Base-by-base conservation (phyloP, 2,113 vertebrate genomes). In the Xyliphius kryptos region DNA sequence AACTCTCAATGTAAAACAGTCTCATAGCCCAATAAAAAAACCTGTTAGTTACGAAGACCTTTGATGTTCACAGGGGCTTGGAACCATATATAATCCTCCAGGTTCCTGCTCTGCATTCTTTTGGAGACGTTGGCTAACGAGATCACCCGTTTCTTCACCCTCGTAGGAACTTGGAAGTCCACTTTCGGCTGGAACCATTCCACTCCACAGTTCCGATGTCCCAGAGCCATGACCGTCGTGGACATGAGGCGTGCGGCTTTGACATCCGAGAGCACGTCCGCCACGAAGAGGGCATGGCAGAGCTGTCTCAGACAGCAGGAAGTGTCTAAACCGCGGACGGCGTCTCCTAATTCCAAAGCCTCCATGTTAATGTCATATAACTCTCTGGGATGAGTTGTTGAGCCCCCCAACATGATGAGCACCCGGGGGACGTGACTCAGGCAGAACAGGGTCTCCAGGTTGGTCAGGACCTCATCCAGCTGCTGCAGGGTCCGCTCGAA, bases 311-410 rank as follows among this genome's bases (percentile, higher is more conserved):
- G 67, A 44, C 94, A 98, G 0, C 87, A 75, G 0, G 90, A 83
- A 0, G 87, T 87, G 21, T 83, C 84, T 2, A 97, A 81, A 70
- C 85, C 83, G 16, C 82, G 75, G 22, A 89, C 88, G 1, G 83
- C 77, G 0, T 70, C 65, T 1, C 83, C 83, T 56, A 89, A 72
- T 0, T 65, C 82, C 49, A 98, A 68, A 0, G 70, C 83, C 71
- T 94, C 91, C 81, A 99, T 81, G 82, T 97, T 90, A 32, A 99
- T 86, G 85, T 98, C 94, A 0, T 96, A 98, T 11, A 95, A 66
- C 79, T 99, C 94, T 70, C 87, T 93, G 32, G 96, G 96, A 41
- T 84, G 86, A 62, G 92, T 9, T 2, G 85, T 63, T 1, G 79
- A 93, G 44, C 94, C 92, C 0, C 96, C 96, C 17, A 99, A 83